Evolutionary conservation across 2,113 vertebrate genomes (phyloP).

Genomic region (Chionomys nivalis): DNA sequence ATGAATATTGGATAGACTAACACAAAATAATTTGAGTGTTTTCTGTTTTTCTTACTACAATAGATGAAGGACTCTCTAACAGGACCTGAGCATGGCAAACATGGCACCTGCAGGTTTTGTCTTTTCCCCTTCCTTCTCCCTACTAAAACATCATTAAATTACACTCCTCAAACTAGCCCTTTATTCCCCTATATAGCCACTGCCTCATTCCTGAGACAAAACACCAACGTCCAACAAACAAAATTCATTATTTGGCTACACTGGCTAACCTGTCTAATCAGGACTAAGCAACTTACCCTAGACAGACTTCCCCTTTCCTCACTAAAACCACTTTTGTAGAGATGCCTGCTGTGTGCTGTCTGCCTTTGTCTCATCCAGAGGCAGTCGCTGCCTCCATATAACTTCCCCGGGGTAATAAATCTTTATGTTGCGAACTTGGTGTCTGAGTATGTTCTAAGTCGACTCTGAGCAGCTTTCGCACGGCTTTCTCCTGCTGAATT

Average conservation of each 20-base stretch:
- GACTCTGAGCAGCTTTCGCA: background rate
- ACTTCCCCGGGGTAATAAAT: background rate
- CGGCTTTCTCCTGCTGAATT: background rate
- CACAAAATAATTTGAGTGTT: background rate
- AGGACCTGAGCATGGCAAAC: background rate
- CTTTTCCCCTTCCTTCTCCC: background rate
- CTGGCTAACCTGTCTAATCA: background rate
- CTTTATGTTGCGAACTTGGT: background rate
- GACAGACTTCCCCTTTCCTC: background rate
- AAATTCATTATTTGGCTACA: background rate
- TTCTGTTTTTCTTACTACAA: background rate
- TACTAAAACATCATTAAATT: background rate
- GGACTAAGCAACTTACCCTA: background rate
- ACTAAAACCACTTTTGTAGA: background rate
- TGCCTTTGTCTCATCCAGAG: background rate
- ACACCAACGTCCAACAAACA: background rate
- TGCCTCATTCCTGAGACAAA: background rate
- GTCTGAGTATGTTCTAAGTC: background rate
- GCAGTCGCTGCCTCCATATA: rapidly evolving
- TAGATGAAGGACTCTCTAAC: background rate
- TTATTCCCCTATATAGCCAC: background rate
- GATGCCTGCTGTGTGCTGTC: background rate
- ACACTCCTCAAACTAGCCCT: too few species aligned
- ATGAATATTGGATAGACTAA: background rate
- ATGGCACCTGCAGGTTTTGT: background rate